Evolutionary conservation across 1,140 invertebrate species (phyloP).

Genomic region (Dysdera silvatica): DNA sequence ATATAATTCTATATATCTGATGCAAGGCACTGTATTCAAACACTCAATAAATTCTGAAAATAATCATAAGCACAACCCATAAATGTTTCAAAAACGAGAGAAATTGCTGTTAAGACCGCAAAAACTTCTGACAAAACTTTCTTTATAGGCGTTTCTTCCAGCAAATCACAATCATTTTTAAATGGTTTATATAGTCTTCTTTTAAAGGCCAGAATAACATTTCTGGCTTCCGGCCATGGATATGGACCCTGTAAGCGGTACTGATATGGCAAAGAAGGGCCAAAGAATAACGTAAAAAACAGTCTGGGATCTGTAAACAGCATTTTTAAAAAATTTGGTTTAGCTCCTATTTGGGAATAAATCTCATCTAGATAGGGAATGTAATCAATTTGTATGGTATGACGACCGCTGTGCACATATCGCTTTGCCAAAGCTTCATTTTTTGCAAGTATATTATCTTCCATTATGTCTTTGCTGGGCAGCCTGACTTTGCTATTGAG

Average conservation of each 20-base stretch:
- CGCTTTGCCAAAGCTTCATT: not conserved
- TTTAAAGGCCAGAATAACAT: slow-evolving; percentile 36
- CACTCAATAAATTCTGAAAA: no score
- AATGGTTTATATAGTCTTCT: slow-evolving; percentile 19
- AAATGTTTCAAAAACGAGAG: no score
- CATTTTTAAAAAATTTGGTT: slow-evolving; percentile 39
- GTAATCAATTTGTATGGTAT: slow-evolving; percentile 3
- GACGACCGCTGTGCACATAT: slow-evolving; percentile 20
- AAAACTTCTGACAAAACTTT: no score
- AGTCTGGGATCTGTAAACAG: slow-evolving; percentile 39
- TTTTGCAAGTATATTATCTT: slow-evolving; percentile 31
- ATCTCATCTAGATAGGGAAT: slow-evolving; percentile 39
- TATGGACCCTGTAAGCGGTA: slow-evolving; percentile 42
- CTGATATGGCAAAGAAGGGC: slow-evolving; percentile 42
- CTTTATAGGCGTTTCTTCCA: no score
- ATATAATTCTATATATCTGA: no score
- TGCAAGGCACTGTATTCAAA: no score
- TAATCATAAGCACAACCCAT: no score
- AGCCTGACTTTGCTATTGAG: slow-evolving; percentile 27
- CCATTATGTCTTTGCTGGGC: slow-evolving; percentile 27
- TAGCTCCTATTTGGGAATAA: slow-evolving; percentile 38
- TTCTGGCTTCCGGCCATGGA: slow-evolving; percentile 37
- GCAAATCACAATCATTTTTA: no score
- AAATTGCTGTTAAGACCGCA: no score
- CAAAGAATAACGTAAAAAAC: slow-evolving; percentile 38